Evolutionary conservation across 2,888 invertebrate genomes (phyloP), one percentile per base, ranked within the genome.

Genomic region (Stegana nigrithorax): DNA sequence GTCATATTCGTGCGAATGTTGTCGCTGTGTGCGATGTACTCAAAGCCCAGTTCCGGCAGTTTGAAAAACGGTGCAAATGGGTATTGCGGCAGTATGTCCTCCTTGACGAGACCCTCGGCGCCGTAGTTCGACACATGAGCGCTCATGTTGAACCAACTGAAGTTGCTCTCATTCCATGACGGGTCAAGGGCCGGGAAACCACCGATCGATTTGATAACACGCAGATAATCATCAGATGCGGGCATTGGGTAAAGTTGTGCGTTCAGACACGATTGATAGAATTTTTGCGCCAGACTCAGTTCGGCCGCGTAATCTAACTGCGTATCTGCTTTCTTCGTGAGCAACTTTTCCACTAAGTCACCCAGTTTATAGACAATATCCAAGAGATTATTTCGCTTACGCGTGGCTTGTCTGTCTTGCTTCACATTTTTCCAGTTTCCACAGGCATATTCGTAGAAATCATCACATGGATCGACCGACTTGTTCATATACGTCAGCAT

Each of bases 101-200:
- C 82, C 19, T 76, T 64, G 2, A 84, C 72, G 2, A 84, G 61
- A 0, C 72, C 74, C 0, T 29, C 17, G 10, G 65, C 65, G 0
- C 81, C 83, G 32, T 75, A 84, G 32, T 81, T 83, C 0, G 74
- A 75, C 10, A 84, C 67, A 27, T 83, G 73, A 5, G 84, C 71
- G 59, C 79, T 82, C 84, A 83, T 84, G 56, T 83, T 84, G 27
- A 84, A 81, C 85, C 85, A 84, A 59, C 80, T 76, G 23, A 84
- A 84, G 4, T 67, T 71, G 2, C 73, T 62, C 1, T 73, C 63
- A 19, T 72, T 65, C 83, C 80, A 78, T 45, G 81, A 75, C 0
- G 67, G 62, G 21, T 84, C 77, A 0, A 84, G 65, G 0, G 85
- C 85, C 2, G 84, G 84, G 56, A 84, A 84, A 1, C 84, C 84